Percentiles rank a stretch among this genome's conserved stretches.
Conservation (phyloP, 2,113 vertebrate species). For the Hydropotes inermis region DNA sequence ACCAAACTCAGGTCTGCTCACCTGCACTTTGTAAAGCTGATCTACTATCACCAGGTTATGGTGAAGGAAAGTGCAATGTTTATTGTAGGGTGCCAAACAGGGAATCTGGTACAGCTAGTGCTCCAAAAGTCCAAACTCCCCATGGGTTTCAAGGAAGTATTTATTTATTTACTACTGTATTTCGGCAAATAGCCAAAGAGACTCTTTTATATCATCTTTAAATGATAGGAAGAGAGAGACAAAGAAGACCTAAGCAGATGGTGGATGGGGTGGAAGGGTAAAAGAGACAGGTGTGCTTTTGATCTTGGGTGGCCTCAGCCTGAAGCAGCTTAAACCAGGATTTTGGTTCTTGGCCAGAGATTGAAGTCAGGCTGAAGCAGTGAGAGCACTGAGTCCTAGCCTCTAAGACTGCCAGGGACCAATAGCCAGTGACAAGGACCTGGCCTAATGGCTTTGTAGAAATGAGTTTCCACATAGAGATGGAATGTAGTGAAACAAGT, state of each 20-base stretch:
- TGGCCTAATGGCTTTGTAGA: not conserved
- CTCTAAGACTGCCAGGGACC: not conserved
- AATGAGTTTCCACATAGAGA: not conserved
- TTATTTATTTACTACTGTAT: not conserved
- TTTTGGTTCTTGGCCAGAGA: not conserved
- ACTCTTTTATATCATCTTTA: conserved; percentile 67
- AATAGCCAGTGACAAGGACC: not conserved
- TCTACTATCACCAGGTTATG: not conserved
- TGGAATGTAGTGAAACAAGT: not conserved
- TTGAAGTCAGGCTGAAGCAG: not conserved
- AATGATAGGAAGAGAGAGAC: conserved; percentile 29
- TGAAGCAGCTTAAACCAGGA: not conserved
- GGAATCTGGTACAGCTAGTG: not conserved
- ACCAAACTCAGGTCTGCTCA: not conserved
- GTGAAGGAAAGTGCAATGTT: not conserved
- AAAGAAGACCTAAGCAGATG: conserved; percentile 3
- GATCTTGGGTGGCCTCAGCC: not conserved
- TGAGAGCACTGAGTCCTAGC: not conserved
- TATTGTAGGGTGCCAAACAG: not conserved
- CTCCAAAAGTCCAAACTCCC: not conserved
- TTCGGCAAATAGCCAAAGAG: conserved; percentile 67
- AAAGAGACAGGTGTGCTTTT: conserved; percentile 40
- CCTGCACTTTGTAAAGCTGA: not conserved
- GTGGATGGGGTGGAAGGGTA: not conserved
- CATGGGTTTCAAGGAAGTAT: not conserved